These are phyloP conservation scores for Xiphias gladius DNA, from an alignment of 2,113 vertebrate genomes.

Conservation along the genomic window DNA sequence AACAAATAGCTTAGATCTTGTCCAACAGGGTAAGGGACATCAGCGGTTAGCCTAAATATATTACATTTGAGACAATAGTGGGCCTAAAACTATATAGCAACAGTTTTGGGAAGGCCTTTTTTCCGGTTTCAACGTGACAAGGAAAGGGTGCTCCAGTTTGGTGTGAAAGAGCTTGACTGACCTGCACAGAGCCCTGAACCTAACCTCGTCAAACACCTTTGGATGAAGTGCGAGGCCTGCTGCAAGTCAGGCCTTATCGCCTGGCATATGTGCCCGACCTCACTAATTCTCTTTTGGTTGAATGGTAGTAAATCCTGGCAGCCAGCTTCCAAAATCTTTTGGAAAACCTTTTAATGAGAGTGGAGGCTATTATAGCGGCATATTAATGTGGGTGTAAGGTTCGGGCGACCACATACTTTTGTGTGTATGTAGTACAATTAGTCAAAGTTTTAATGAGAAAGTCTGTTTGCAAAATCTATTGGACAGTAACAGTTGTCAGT, in stretches of 20 bases:
- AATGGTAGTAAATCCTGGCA: slow-evolving; percentile 16
- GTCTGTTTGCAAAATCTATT: background rate
- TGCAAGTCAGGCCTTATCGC: background rate
- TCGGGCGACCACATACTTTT: background rate
- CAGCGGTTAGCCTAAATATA: background rate
- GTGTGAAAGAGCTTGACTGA: background rate
- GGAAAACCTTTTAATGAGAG: slow-evolving; percentile 5
- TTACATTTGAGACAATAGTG: background rate
- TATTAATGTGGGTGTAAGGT: background rate
- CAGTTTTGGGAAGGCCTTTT: background rate
- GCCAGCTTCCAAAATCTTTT: background rate
- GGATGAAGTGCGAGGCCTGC: slow-evolving; percentile 8
- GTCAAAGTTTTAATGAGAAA: background rate
- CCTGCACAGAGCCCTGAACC: background rate
- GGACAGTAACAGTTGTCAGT: background rate
- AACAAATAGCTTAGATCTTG: slow-evolving; percentile 1
- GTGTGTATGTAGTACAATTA: background rate
- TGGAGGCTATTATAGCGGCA: background rate
- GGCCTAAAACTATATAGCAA: background rate
- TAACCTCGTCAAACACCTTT: background rate
- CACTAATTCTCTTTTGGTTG: slow-evolving; percentile 19
- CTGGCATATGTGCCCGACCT: background rate
- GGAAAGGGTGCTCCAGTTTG: background rate
- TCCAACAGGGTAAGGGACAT: background rate
- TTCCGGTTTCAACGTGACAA: background rate